phyloP scores from a whole-genome alignment of 2,888 invertebrate species.

The Caenorhabditis sp. region DNA sequence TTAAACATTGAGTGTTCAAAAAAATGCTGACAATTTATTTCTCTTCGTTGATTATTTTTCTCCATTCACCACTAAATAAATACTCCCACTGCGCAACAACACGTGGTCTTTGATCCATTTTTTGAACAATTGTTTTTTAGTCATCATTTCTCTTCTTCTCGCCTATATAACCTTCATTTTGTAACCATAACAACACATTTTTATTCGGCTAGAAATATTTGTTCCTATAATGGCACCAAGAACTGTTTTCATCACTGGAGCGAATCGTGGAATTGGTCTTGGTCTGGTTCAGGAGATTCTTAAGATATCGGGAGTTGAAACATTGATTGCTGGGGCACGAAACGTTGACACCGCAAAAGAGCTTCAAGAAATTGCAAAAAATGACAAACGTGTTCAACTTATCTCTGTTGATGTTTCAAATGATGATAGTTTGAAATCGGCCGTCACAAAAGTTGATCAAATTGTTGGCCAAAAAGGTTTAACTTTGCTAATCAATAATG shows the following conservation, averaged over 20 bases:
- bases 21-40: no score
- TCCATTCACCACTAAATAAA: no score
- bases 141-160: no score
- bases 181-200: not conserved
- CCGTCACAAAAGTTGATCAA: constrained; percentile 10
- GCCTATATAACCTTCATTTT: no score
- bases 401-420: constrained; percentile 20
- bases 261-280: constrained; percentile 37
- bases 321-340: constrained; percentile 25
- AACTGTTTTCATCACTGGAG: constrained; percentile 36
- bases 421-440: constrained; percentile 14
- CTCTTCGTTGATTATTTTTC: no score
- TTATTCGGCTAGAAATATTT: not conserved
- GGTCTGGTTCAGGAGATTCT: constrained; percentile 24
- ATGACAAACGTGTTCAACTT: constrained; percentile 22
- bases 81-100: no score
- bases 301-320: constrained; percentile 16
- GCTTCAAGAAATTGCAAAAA: constrained; percentile 21
- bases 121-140: no score
- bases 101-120: no score
- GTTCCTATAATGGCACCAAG: constrained; percentile 28
- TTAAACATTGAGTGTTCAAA: no score
- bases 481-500: constrained; percentile 32
- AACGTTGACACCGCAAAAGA: constrained; percentile 17
- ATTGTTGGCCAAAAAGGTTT: constrained; percentile 19